Conservation (phyloP, 2,113 vertebrate genomes). For the Syngnathus scovelli region DNA sequence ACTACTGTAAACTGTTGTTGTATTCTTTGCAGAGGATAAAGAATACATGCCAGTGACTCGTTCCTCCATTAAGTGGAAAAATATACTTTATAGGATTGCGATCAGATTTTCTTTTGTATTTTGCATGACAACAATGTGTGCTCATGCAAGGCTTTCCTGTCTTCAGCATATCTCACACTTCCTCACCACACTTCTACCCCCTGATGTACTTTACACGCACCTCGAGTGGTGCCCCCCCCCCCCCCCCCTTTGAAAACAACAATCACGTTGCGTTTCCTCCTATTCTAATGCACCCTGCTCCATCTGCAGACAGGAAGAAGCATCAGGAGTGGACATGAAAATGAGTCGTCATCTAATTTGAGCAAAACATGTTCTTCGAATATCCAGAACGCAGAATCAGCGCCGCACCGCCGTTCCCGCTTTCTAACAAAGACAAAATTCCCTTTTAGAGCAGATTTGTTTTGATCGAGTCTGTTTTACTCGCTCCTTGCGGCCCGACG, state of each 20-base stretch:
- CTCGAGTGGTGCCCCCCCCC: background rate
- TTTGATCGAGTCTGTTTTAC: slow-evolving; percentile 22
- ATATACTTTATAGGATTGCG: no score
- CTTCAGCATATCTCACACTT: slow-evolving; percentile 50
- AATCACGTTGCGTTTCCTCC: slow-evolving; percentile 7
- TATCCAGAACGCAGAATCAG: slow-evolving; percentile 10
- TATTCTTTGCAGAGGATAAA: no score
- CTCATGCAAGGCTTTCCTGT: slow-evolving; percentile 63
- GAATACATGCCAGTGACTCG: background rate
- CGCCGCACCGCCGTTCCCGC: slow-evolving; percentile 3
- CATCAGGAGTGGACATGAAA: slow-evolving; percentile 25
- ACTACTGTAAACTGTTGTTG: no score
- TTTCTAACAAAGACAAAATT: slow-evolving; percentile 40
- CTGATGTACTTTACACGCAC: slow-evolving; percentile 32
- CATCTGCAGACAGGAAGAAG: slow-evolving; percentile 29
- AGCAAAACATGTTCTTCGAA: slow-evolving; percentile 16
- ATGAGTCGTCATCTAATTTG: slow-evolving; percentile 34
- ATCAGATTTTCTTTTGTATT: background rate
- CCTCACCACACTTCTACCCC: slow-evolving; percentile 31
- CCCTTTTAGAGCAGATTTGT: slow-evolving; percentile 36
- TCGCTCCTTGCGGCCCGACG: background rate
- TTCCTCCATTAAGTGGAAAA: background rate
- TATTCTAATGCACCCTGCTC: background rate
- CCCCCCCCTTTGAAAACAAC: slow-evolving; percentile 3
- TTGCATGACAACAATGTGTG: slow-evolving; percentile 22